A percentile compares a stretch with the other conserved stretches of the same genome.
Conservation (phyloP, 2,888 invertebrate genomes). For the Morinoia aosen region DNA sequence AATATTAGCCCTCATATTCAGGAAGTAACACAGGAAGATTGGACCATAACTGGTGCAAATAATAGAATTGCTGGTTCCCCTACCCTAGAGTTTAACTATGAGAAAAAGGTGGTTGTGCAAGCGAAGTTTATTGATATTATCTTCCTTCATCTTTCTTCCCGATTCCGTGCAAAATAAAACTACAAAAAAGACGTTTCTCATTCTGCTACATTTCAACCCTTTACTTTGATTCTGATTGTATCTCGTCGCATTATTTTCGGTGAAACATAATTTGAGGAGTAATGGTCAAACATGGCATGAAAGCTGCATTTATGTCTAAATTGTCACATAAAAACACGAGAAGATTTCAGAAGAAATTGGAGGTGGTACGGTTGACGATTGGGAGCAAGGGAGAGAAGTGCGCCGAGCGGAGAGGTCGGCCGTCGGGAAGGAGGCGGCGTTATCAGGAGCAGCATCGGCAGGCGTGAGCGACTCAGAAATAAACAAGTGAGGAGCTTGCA, state of each 20-base stretch:
- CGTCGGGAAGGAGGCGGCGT: neutral
- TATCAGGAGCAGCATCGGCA: conserved; percentile 10
- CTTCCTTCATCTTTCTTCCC: too few species aligned
- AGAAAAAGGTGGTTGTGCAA: neutral
- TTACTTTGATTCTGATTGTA: neutral
- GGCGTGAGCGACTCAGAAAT: conserved; percentile 17
- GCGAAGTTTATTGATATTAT: neutral
- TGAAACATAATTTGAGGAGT: neutral
- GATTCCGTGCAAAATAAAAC: neutral
- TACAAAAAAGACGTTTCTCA: neutral
- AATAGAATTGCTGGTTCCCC: neutral
- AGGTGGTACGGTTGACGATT: neutral
- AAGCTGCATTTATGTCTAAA: neutral
- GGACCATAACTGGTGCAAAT: neutral
- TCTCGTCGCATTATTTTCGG: neutral
- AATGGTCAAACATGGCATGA: neutral
- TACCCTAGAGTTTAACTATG: neutral
- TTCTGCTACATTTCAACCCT: neutral
- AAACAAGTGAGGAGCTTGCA: conserved; percentile 2
- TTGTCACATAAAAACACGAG: neutral
- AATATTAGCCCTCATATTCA: neutral
- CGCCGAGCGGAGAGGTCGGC: neutral
- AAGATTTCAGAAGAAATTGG: neutral
- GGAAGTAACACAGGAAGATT: neutral
- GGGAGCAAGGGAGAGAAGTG: neutral